Evolutionary conservation across 2,113 vertebrate species (phyloP).

Genomic region (Ailuropoda melanoleuca): DNA sequence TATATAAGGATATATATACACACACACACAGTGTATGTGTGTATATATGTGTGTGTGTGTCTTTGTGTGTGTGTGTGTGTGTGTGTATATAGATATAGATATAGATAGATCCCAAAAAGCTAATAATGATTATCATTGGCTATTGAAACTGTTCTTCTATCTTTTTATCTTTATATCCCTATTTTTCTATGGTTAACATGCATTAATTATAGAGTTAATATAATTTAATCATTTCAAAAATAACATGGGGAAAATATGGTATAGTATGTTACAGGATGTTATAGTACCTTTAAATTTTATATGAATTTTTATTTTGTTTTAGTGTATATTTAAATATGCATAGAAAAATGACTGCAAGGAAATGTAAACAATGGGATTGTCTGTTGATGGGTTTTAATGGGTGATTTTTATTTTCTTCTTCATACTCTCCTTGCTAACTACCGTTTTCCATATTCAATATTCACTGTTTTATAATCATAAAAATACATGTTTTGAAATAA

Average conservation of each 20-base stretch:
- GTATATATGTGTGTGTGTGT: background rate
- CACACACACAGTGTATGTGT: too few species aligned
- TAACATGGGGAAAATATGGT: background rate
- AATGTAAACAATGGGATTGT: background rate
- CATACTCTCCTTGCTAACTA: background rate
- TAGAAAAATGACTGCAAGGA: background rate
- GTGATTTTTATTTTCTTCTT: conserved; percentile 15
- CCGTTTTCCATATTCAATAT: background rate
- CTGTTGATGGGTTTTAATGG: background rate
- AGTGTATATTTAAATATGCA: background rate
- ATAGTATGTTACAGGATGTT: background rate
- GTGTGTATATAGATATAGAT: background rate
- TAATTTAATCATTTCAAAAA: conserved; percentile 27
- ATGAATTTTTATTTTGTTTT: conserved; percentile 1
- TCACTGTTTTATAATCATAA: conserved; percentile 1
- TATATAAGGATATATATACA: background rate
- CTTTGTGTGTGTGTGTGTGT: background rate
- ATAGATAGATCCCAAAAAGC: background rate
- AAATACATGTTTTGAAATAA: conserved; percentile 11
- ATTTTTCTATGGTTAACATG: background rate
- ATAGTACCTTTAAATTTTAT: background rate
- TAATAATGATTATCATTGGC: background rate
- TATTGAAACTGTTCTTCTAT: background rate
- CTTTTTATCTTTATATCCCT: background rate
- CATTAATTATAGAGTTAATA: background rate